Evolutionary conservation across 2,888 invertebrate species (phyloP), one percentile per base, ranked within the genome.

Genomic region (Leucoma salicis): DNA sequence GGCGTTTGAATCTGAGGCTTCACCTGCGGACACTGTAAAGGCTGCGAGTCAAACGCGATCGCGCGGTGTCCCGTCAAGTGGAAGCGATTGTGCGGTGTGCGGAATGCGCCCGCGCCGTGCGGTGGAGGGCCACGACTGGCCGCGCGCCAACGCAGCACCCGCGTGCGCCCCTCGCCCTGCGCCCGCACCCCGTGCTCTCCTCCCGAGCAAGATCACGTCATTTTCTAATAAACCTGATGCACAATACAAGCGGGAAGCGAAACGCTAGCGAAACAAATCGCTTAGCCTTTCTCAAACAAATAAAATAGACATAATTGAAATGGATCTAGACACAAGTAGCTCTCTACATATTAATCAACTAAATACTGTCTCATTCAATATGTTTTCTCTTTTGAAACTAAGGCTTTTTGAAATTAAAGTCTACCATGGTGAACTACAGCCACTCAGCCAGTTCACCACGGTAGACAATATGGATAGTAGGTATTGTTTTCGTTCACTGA

Each of bases 141-240:
- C 74, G 61, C 71, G 79, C 67, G 72, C 69, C 55, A 62, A 64
- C 69, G 66, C 65, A 63, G 55, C 63, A 59, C 57, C 59, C 65
- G 66, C 68, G 57, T 65, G 42, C 53, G 53, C 62, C 56, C 57
- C 66, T 51, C 64, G 42, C 67, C 50, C 54, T 40, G 61, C 60
- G 57, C 37, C 59, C 56, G 47, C 67, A 47, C 55, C 65, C 64
- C 74, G 63, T 75, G 69, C 59, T 70, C 73, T 66, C 63, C 80
- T 74, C 75, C 77, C 65, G 66, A 79, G 73, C 72, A 74, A 57
- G 74, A 74, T 80, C 77, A 83, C 83, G 81, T 82, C 82, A 83
- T 64, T 72, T 57, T 51, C 31, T 69, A 63, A 58, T 70, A 70
- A 73, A 72, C 71, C 63, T 59, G 47, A 48, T 46, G 24, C 54